phyloP scores from a whole-genome alignment of 2,797 vertebrate genomes.

The Scomberomorus guttatus region DNA sequence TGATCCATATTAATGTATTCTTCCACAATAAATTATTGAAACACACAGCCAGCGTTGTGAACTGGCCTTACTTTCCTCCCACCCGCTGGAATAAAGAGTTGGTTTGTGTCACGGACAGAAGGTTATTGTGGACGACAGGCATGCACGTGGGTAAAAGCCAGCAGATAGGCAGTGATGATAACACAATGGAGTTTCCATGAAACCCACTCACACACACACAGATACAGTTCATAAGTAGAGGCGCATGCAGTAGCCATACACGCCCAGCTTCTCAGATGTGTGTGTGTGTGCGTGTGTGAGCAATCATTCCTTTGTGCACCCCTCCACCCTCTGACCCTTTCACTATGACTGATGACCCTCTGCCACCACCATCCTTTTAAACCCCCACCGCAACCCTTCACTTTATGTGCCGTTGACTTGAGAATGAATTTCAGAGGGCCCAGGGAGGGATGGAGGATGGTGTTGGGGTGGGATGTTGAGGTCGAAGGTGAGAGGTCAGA shows the following conservation, averaged over 20 bases:
- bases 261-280: slow-evolving; percentile 8
- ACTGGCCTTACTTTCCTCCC: slow-evolving; percentile 51
- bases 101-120: slow-evolving; percentile 68
- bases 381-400: background rate
- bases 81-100: slow-evolving; percentile 56
- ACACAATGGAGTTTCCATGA: slow-evolving; percentile 39
- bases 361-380: slow-evolving; percentile 10
- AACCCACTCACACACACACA: background rate
- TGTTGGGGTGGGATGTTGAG: slow-evolving; percentile 30
- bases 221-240: background rate
- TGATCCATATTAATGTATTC: slow-evolving; percentile 78
- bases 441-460: slow-evolving; percentile 11
- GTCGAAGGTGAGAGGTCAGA: slow-evolving; percentile 79
- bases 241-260: slow-evolving; percentile 18
- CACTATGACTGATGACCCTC: slow-evolving; percentile 46
- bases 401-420: slow-evolving; percentile 44
- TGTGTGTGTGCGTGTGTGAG: background rate
- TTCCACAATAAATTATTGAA: slow-evolving; percentile 57
- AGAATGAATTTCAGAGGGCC: slow-evolving; percentile 66
- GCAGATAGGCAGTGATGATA: slow-evolving; percentile 24
- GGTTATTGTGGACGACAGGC: slow-evolving; percentile 58
- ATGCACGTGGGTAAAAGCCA: slow-evolving; percentile 45
- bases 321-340: slow-evolving; percentile 44
- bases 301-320: slow-evolving; percentile 23
- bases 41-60: slow-evolving; percentile 62